These are phyloP conservation scores for Clivina fossor DNA, from an alignment of 2,888 invertebrate species.

Conservation along the genomic window DNA sequence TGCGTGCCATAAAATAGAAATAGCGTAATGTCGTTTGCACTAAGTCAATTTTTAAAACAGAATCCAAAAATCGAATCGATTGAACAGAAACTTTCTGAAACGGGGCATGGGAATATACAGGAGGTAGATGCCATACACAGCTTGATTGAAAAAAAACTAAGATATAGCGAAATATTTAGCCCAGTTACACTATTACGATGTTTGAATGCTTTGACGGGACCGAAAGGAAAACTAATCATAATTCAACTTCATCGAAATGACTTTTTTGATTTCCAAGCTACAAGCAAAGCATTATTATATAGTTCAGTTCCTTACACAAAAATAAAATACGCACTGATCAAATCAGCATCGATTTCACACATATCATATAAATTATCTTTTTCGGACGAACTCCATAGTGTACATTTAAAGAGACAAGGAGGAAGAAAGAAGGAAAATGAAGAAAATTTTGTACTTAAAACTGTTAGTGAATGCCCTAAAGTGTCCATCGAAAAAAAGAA, in stretches of 20 bases:
- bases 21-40: constrained; percentile 30
- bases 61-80: constrained; percentile 12
- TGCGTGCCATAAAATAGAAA: constrained; percentile 34
- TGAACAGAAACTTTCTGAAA: constrained; percentile 35
- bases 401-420: too few species aligned
- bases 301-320: too few species aligned
- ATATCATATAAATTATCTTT: too few species aligned
- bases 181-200: background rate
- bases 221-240: background rate
- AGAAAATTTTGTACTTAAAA: too few species aligned
- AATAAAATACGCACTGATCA: too few species aligned
- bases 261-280: too few species aligned
- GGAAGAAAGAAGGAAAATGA: too few species aligned
- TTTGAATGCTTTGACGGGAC: background rate
- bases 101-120: constrained; percentile 35
- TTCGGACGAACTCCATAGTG: too few species aligned
- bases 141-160: constrained; percentile 34
- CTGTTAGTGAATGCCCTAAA: too few species aligned
- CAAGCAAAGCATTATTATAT: too few species aligned
- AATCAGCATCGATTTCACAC: too few species aligned
- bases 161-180: background rate
- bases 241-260: background rate
- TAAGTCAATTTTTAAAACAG: constrained; percentile 29
- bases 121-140: constrained; percentile 35
- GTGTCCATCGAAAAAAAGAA: too few species aligned